Base-by-base conservation (phyloP, 2,888 invertebrate genomes). In the Mycalesis mineus region DNA sequence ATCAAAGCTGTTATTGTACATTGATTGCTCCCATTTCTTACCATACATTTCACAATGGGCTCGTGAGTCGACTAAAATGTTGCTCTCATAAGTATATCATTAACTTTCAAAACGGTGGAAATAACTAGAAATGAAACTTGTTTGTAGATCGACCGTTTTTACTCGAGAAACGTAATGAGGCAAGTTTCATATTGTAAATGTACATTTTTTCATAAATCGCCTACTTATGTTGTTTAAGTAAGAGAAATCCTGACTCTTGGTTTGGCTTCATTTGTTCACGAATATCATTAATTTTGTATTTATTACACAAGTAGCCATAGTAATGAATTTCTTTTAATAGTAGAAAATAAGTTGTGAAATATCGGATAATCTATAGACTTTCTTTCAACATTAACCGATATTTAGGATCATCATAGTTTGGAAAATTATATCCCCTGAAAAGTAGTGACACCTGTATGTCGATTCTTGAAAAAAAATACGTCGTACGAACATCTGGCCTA, bases 21-120 rank as follows among this genome's bases (percentile, higher is more conserved):
- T 53, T 56, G 57, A 64, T 57, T 41, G 65, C 58, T 61, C 57
- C 45, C 44, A 61, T 65, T 66, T 65, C 62, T 62, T 61, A 51
- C 50, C 41, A 61, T 57, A 50, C 31, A 55, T 62, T 65, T 60
- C 65, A 61, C 53, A 55, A 62, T 63, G 39, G 29, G 40, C 44
- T 37, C 39, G 51, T 49, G 50, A 41, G 37, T 40, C 51, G 29
- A 42, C 40, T 63, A 62, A 65, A 65, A 63, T 58, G 56, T 13
- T 42, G 58, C 56, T 41, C 39, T 56, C 36, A 36, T 44, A 42
- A 40, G 9, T 22, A 36, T 47, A 40, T 45, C 11, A 36, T 52
- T 52, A 22, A 60, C 44, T 51, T 49, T 52, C 41, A 48, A 48
- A 57, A 14, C 40, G 37, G 22, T 7, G 39, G 15, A 48, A 48